These are phyloP conservation scores for Uloborus plumipes DNA, from an alignment of 2,888 invertebrate genomes.

Conservation along the genomic window DNA sequence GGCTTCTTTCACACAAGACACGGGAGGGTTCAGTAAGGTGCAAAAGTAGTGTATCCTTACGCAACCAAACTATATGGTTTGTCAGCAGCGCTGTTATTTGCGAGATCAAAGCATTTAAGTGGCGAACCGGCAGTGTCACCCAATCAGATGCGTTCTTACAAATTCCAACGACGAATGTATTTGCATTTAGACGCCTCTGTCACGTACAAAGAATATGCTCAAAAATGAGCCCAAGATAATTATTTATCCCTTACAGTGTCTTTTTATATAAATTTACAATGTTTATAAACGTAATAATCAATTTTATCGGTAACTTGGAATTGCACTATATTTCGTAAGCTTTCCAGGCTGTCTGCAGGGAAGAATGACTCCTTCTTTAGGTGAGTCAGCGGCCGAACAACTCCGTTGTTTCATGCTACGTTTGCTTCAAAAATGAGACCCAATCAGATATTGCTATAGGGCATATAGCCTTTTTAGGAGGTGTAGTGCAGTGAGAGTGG, in stretches of 20 bases:
- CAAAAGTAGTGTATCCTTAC: conserved; percentile 55
- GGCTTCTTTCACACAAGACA: conserved; percentile 63
- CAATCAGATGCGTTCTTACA: conserved; percentile 50
- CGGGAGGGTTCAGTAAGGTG: conserved; percentile 52
- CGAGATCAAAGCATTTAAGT: conserved; percentile 55
- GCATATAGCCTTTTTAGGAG: conserved; percentile 64
- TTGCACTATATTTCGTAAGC: conserved; percentile 35
- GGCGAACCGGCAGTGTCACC: conserved; percentile 39
- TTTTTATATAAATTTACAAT: too few species aligned
- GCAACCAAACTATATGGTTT: conserved; percentile 20
- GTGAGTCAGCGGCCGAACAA: conserved; percentile 63
- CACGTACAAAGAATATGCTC: conserved; percentile 13
- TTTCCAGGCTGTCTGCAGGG: conserved; percentile 16
- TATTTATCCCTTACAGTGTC: conserved; percentile 12
- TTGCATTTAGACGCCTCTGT: conserved; percentile 61
- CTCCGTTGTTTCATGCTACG: conserved; percentile 63
- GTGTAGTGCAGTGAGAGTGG: conserved; percentile 46
- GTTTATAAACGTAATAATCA: too few species aligned
- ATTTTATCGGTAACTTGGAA: neutral
- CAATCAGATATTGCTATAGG: conserved; percentile 63
- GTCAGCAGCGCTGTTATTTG: conserved; percentile 54
- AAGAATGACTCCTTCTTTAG: conserved; percentile 49
- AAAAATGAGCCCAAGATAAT: conserved; percentile 31
- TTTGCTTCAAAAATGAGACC: conserved; percentile 59
- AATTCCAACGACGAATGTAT: conserved; percentile 23